Evolutionary conservation across 2,113 vertebrate genomes (phyloP).

Genomic region (Athene noctua): DNA sequence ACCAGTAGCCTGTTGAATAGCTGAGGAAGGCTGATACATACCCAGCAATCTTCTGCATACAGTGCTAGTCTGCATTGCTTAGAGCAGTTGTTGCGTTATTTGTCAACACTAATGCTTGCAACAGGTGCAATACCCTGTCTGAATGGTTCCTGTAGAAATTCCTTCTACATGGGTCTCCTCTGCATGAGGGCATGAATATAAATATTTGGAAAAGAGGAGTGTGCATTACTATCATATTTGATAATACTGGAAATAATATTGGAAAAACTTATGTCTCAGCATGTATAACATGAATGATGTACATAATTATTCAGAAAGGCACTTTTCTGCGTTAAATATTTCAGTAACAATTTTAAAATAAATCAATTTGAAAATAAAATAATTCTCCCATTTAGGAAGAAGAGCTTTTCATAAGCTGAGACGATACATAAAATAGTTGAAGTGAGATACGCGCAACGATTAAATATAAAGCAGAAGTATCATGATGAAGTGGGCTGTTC

Average conservation of each 20-base stretch:
- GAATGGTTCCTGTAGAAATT: neutral
- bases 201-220: neutral
- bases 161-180: neutral
- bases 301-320: neutral
- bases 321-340: neutral
- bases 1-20: neutral
- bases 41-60: neutral
- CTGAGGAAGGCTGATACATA: neutral
- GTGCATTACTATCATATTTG: neutral
- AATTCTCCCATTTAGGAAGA: neutral
- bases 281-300: neutral
- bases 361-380: neutral
- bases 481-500: neutral
- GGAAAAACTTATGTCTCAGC: neutral
- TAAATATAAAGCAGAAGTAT: neutral
- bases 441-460: neutral
- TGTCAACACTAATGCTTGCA: neutral
- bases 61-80: too few relatives aligned
- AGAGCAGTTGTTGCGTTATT: neutral
- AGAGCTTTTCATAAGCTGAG: neutral
- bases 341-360: neutral
- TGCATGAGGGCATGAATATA: neutral
- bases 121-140: rapidly evolving
- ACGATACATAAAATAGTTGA: neutral
- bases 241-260: neutral